Conservation (phyloP, 2,113 vertebrate species). For the Ascaphus truei region DNA sequence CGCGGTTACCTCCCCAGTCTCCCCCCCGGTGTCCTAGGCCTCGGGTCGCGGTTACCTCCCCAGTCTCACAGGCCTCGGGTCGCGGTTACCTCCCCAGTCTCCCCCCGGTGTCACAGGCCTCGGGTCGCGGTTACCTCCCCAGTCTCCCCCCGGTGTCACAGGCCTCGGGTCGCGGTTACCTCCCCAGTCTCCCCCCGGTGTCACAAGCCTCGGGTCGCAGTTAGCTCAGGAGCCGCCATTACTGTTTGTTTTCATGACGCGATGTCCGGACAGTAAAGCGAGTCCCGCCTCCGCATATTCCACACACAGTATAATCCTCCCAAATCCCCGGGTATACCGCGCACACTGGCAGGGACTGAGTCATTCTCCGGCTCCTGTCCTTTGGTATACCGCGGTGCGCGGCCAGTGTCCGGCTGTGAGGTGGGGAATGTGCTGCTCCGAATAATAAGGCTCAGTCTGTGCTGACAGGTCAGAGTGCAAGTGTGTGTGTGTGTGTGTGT, state of each 20-base stretch:
- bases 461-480: too few species aligned
- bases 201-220: neutral
- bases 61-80: neutral
- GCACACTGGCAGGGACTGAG: too few species aligned
- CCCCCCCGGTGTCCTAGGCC: neutral
- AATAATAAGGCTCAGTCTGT: too few species aligned
- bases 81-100: neutral
- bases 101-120: neutral
- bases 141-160: neutral
- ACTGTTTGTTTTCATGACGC: constrained; percentile 25
- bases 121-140: neutral
- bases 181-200: neutral
- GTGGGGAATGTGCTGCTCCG: constrained; percentile 5
- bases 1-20: neutral
- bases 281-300: neutral
- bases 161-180: neutral
- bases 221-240: neutral
- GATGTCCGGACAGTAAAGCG: neutral
- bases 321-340: too few species aligned
- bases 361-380: too few species aligned
- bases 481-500: too few species aligned
- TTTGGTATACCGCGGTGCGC: too few species aligned
- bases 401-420: too few species aligned
- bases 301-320: too few species aligned
- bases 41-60: neutral